These are phyloP conservation scores for Lacanobia wlatinum DNA, from an alignment of 2,888 invertebrate species.

Conservation along the genomic window DNA sequence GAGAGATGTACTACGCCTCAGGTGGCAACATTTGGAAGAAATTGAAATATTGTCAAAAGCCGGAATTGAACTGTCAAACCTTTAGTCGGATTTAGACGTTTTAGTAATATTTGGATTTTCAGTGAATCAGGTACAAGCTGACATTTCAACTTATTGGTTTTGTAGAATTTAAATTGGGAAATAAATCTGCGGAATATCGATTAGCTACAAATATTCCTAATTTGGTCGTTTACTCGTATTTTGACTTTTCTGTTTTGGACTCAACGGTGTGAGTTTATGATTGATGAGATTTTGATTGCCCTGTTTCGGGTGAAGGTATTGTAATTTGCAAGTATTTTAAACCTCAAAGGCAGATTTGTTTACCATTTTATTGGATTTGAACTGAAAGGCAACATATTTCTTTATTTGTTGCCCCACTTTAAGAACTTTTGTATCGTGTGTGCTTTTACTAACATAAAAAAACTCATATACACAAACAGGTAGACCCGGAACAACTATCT, in stretches of 20 bases:
- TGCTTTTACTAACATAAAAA: too few relatives aligned
- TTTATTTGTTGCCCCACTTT: too few relatives aligned
- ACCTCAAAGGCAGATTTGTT: not conserved
- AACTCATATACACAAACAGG: too few relatives aligned
- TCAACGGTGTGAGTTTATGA: not conserved
- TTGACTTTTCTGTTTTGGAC: not conserved
- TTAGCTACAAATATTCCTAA: not conserved
- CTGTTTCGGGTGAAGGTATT: not conserved
- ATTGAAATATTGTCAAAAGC: constrained; percentile 57
- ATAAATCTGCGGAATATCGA: constrained; percentile 1
- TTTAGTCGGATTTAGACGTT: not conserved
- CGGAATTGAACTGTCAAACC: constrained; percentile 44
- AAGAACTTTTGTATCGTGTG: too few relatives aligned
- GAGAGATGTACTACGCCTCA: constrained; percentile 38
- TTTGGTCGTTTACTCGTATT: too few relatives aligned
- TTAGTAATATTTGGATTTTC: constrained; percentile 18
- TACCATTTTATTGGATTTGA: not conserved
- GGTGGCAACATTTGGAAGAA: constrained; percentile 40
- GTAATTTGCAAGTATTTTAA: not conserved
- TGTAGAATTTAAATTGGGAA: not conserved
- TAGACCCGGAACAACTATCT: too few relatives aligned
- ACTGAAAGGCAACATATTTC: too few relatives aligned
- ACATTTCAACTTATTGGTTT: constrained; percentile 10
- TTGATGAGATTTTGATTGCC: constrained; percentile 3
- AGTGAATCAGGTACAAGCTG: constrained; percentile 9